Evolutionary conservation across 2,797 vertebrate species (phyloP), one percentile per base, ranked within the genome.

Genomic region (Semaprochilodus insignis): DNA sequence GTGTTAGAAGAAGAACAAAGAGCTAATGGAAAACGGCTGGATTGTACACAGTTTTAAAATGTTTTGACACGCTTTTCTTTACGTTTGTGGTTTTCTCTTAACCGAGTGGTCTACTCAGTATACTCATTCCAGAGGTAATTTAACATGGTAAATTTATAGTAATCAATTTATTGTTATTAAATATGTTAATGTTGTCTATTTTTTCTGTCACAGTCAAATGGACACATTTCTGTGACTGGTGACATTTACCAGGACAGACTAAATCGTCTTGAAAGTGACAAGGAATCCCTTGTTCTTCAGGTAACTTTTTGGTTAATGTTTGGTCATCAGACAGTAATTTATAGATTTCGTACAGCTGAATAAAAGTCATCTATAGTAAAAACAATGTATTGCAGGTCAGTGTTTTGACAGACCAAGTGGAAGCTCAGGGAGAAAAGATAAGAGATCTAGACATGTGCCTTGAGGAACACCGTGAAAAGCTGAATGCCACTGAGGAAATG

Each of bases 391-490:
- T 62, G 25, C 89, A 99, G 98, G 98, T 99, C 13, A 99, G 98
- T 74, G 98, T 99, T 83, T 92, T 99, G 84, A 99, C 98, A 0
- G 98, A 99, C 92, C 98, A 99, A 88, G 98, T 99, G 80, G 98
- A 99, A 83, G 98, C 97, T 34, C 98, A 99, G 71, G 98, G 98
- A 71, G 98, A 99, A 88, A 99, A 99, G 93, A 99, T 99, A 83
- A 94, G 98, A 34, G 98, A 99, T 88, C 90, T 99, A 85, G 98
- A 99, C 81, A 86, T 97, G 75, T 99, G 97, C 91, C 94, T 99
- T 81, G 98, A 99, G 15, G 98, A 99, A 81, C 97, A 99, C 93
- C 94, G 97, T 78, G 97, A 98, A 78, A 99, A 99, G 88, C 91
- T 99, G 83, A 99, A 98, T 6, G 93, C 96, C 83, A 99, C 98